These are phyloP conservation scores for Lasioglossum calceatum DNA, from an alignment of 2,888 invertebrate genomes.

Conservation along the genomic window DNA sequence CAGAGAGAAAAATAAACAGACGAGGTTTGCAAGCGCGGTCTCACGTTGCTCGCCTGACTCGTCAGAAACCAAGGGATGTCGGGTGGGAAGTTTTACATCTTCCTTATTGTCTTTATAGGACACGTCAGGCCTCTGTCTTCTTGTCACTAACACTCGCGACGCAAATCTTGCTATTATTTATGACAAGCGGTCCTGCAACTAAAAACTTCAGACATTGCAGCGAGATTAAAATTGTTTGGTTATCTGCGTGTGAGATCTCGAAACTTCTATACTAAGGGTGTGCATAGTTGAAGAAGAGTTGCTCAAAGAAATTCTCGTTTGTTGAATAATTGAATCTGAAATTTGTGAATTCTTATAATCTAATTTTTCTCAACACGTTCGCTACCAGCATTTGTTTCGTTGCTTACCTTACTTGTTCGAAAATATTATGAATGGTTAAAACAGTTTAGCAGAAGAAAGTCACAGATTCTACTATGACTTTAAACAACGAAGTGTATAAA, in stretches of 20 bases:
- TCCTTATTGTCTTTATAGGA: not conserved
- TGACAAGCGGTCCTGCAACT: not conserved
- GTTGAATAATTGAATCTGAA: not conserved
- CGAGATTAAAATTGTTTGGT: not conserved
- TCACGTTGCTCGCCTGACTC: not conserved
- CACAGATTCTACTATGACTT: too few species aligned
- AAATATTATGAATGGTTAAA: too few species aligned
- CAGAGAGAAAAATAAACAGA: not conserved
- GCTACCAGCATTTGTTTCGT: too few species aligned
- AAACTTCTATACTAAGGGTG: not conserved
- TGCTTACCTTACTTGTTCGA: too few species aligned
- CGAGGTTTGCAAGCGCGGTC: not conserved
- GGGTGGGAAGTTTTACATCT: not conserved
- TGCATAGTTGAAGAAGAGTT: not conserved
- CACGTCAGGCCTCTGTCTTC: not conserved
- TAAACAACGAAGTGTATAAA: too few species aligned
- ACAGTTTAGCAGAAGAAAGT: too few species aligned
- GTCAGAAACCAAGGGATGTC: not conserved
- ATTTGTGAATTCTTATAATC: not conserved
- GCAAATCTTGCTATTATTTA: not conserved
- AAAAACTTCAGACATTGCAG: not conserved
- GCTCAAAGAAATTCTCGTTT: not conserved
- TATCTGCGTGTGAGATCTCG: not conserved
- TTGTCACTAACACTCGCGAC: not conserved
- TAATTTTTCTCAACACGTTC: too few species aligned